phyloP scores from a whole-genome alignment of 2,888 invertebrate genomes.

The Andrena minutula region DNA sequence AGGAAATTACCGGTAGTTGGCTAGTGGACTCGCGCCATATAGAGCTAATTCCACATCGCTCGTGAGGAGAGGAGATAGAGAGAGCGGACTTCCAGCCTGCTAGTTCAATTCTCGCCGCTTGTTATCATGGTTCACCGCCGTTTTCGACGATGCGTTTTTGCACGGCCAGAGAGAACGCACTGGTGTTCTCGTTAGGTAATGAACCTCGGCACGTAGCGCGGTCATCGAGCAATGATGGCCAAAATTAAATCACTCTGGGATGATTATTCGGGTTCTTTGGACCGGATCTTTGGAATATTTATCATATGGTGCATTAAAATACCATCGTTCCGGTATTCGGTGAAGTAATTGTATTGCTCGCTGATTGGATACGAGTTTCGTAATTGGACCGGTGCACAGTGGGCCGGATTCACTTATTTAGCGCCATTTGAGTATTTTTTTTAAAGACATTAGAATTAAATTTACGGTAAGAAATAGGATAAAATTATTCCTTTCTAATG shows the following conservation, averaged over 20 bases:
- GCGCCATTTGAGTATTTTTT: too few species aligned
- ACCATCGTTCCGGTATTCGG: background rate
- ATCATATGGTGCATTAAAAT: background rate
- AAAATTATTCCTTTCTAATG: too few species aligned
- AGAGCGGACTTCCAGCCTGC: slow-evolving; percentile 31
- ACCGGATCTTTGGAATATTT: background rate
- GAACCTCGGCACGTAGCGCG: background rate
- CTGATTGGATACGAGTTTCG: background rate
- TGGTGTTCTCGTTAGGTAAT: background rate
- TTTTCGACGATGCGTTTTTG: slow-evolving; percentile 35
- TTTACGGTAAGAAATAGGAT: too few species aligned
- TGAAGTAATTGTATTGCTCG: background rate
- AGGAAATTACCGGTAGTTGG: slow-evolving; percentile 75
- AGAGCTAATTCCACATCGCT: slow-evolving; percentile 44
- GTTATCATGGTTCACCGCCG: slow-evolving; percentile 24
- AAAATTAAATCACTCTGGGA: background rate
- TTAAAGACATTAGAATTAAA: too few species aligned
- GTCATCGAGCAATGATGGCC: background rate
- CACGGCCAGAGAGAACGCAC: background rate
- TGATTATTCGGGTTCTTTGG: background rate
- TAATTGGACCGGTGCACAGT: background rate
- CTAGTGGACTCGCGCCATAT: slow-evolving; percentile 57
- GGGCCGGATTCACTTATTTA: too few species aligned
- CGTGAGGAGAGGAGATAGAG: too few species aligned
- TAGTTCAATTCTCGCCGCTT: slow-evolving; percentile 39